phyloP scores from a whole-genome alignment of 1,140 invertebrate species.

The Brachionus angularis region DNA sequence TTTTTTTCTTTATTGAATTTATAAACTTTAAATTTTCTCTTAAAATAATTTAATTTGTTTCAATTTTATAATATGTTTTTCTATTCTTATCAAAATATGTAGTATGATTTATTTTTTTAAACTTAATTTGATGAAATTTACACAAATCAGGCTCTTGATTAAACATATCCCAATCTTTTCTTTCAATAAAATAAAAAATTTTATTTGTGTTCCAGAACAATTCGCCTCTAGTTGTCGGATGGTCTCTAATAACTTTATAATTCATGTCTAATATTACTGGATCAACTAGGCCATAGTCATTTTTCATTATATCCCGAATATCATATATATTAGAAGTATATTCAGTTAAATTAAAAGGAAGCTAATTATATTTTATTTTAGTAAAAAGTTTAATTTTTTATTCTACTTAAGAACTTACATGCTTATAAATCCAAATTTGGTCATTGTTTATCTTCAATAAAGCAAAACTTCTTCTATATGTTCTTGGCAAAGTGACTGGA shows the following conservation, averaged over 20 bases:
- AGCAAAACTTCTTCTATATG: constrained; percentile 32
- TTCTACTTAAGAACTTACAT: constrained; percentile 2
- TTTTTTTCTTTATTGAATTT: not conserved
- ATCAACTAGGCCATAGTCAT: not conserved
- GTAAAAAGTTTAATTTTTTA: not conserved
- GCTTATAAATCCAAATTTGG: constrained; percentile 36
- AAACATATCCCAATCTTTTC: constrained; percentile 36
- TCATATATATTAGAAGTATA: constrained; percentile 21
- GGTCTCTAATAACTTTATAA: constrained; percentile 19
- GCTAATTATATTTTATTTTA: not conserved
- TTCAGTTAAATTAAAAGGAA: constrained; percentile 37
- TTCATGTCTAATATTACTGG: constrained; percentile 4
- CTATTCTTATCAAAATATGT: constrained; percentile 16
- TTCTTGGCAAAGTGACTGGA: constrained; percentile 34
- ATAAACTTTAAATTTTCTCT: not conserved
- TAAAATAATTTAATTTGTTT: constrained; percentile 24
- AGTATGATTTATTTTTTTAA: constrained; percentile 29
- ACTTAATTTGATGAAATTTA: constrained; percentile 39
- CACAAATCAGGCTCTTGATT: not conserved
- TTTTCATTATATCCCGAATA: not conserved
- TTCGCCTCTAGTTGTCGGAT: constrained; percentile 10
- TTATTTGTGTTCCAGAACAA: constrained; percentile 38
- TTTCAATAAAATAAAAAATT: constrained; percentile 34
- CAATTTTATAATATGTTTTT: no score
- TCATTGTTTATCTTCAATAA: constrained; percentile 22